Conservation (phyloP, 37 sponge, comb jelly and placozoan genomes). For the Geodia barretti region DNA sequence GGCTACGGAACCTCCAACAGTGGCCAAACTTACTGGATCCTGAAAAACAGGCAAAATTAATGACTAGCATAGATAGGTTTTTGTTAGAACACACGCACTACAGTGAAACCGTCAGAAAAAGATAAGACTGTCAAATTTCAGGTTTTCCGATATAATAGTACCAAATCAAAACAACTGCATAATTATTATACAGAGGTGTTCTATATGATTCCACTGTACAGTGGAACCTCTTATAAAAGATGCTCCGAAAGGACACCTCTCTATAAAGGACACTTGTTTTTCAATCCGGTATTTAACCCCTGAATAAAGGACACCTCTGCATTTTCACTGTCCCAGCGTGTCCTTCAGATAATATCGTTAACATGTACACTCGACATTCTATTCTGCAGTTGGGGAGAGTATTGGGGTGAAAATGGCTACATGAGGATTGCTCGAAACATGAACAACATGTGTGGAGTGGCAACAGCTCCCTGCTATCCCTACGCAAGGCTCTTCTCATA, state of each 20-base stretch:
- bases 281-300: not conserved
- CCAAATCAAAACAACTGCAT: no score
- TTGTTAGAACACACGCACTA: not conserved
- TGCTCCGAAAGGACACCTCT: no score
- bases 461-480: conserved; percentile 78
- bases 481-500: conserved; percentile 1
- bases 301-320: not conserved
- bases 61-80: no score
- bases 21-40: conserved; percentile 62
- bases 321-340: not conserved
- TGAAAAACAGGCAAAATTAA: conserved; percentile 63
- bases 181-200: no score
- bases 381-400: conserved; percentile 69
- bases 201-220: no score
- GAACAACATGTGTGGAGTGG: conserved; percentile 89
- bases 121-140: no score
- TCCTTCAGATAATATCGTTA: not conserved
- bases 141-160: no score
- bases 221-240: no score
- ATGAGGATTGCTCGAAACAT: conserved; percentile 64
- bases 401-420: conserved; percentile 87
- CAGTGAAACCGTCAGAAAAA: no score
- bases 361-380: not conserved
- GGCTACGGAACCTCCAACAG: conserved; percentile 57
- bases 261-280: no score